Evolutionary conservation across 2,113 vertebrate species (phyloP), one percentile per base, ranked within the genome.

Genomic region (Syngnathoides biaculeatus): DNA sequence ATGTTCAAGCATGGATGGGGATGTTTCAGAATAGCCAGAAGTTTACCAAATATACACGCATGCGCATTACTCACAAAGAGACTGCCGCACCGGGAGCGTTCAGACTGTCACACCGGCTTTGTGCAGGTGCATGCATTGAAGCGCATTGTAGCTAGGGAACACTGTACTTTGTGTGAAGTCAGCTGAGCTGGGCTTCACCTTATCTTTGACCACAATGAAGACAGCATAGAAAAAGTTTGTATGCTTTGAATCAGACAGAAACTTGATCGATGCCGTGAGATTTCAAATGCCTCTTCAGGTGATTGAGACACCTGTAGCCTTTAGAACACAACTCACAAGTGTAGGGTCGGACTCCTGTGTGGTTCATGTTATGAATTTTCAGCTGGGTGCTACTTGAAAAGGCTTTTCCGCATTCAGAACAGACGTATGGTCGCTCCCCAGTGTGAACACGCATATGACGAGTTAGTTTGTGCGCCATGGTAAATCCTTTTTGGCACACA

Each of bases 371-470:
- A 55, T 55, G 52, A 55, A 55, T 24, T 26, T 55, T 55, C 52
- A 55, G 24, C 24, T 55, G 52, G 10, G 22, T 22, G 88, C 77
- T 88, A 85, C 74, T 89, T 88, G 53, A 89, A 69, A 90, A 90
- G 20, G 84, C 89, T 48, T 89, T 90, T 4, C 89, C 89, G 3
- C 89, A 91, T 79, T 90, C 85, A 0, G 86, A 71, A 73, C 89
- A 91, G 38, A 89, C 80, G 22, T 90, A 91, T 0, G 89, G 89
- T 19, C 86, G 77, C 70, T 90, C 89, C 0, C 89, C 89, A 0
- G 89, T 91, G 20, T 91, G 89, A 22, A 91, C 85, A 0, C 88
- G 88, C 88, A 89, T 89, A 71, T 91, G 89, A 1, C 89, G 84
- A 0, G 88, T 91, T 0, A 91, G 87, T 60, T 89, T 89, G 65